phyloP scores from a whole-genome alignment of 1,140 invertebrate genomes.

The Drosophila dunni region DNA sequence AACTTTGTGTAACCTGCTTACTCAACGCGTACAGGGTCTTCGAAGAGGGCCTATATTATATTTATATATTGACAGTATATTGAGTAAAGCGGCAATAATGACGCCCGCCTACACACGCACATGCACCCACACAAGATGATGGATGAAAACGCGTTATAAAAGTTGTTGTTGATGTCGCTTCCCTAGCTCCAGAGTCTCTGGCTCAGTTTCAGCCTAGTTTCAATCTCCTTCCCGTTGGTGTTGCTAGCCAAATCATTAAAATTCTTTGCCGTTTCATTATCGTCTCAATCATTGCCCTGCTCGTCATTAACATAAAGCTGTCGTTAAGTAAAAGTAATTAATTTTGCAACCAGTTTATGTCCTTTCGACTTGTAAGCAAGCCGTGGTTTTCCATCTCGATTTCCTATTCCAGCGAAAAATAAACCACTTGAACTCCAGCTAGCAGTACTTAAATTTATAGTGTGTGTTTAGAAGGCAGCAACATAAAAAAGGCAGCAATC shows the following conservation, averaged over 20 bases:
- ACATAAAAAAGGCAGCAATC: not conserved
- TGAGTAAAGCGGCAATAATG: conserved; percentile 47
- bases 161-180: conserved; percentile 5
- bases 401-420: not conserved
- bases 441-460: conserved; percentile 19
- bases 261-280: conserved; percentile 48
- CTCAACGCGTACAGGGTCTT: too few relatives aligned
- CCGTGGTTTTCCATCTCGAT: conserved; percentile 1
- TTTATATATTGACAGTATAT: conserved; percentile 34
- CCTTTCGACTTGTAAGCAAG: conserved; percentile 11
- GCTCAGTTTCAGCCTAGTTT: not conserved
- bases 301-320: conserved; percentile 44
- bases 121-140: conserved; percentile 12
- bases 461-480: not conserved
- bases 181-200: not conserved
- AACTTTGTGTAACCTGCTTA: too few relatives aligned
- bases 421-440: conserved; percentile 1
- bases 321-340: conserved; percentile 54
- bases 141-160: conserved; percentile 14
- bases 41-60: not conserved
- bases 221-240: not conserved
- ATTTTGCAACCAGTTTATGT: conserved; percentile 34
- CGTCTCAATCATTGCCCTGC: conserved; percentile 37
- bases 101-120: conserved; percentile 31
- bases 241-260: conserved; percentile 33